Percentiles rank a stretch among this genome's conserved stretches.
These are phyloP conservation scores for Panulirus ornatus DNA, from an alignment of 1,140 invertebrate genomes.

Conservation along the genomic window DNA sequence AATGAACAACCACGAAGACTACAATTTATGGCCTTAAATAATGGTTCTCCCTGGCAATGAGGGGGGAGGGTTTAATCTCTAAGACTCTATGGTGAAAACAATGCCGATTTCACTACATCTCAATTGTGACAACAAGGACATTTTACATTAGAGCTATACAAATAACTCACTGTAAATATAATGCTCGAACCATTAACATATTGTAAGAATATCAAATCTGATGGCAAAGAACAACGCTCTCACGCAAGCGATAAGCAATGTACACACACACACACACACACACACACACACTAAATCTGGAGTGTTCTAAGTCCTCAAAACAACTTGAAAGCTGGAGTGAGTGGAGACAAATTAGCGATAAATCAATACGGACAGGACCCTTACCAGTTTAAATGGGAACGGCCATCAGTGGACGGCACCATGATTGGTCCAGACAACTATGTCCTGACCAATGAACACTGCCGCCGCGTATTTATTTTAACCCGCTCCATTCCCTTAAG, in stretches of 20 bases:
- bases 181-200: too few relatives aligned
- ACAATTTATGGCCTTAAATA: too few relatives aligned
- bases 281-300: conserved; percentile 9
- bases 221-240: too few relatives aligned
- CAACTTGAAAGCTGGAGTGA: conserved; percentile 61
- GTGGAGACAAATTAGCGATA: conserved; percentile 59
- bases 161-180: too few relatives aligned
- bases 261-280: too few relatives aligned
- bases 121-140: too few relatives aligned
- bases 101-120: neutral
- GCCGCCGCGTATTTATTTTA: neutral
- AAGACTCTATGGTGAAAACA: neutral
- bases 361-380: conserved; percentile 59
- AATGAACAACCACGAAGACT: too few relatives aligned
- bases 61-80: too few relatives aligned
- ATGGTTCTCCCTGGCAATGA: too few relatives aligned
- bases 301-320: conserved; percentile 37
- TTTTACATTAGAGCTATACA: too few relatives aligned
- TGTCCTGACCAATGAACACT: conserved; percentile 57
- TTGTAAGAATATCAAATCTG: too few relatives aligned
- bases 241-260: too few relatives aligned
- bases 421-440: conserved; percentile 46
- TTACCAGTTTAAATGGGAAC: conserved; percentile 47
- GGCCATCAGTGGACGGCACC: conserved; percentile 43
- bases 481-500: neutral